phyloP scores from a whole-genome alignment of 2,113 vertebrate species.

The Labeo rohita region DNA sequence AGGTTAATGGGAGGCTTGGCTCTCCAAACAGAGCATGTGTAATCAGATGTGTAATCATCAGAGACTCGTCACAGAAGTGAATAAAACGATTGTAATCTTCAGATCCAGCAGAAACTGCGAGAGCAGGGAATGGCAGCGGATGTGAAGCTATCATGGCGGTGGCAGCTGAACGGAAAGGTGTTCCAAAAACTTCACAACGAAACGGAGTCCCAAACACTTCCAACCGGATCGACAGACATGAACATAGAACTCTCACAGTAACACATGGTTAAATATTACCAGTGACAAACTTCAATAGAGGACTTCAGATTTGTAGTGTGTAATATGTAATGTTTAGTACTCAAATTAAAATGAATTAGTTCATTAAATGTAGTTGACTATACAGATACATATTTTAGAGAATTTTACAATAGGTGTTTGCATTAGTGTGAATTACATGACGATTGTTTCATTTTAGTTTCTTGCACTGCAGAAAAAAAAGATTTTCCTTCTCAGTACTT shows the following conservation, averaged over 20 bases:
- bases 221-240: too few species aligned
- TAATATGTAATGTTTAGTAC: not conserved
- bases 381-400: not conserved
- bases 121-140: not conserved
- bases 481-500: too few species aligned
- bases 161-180: not conserved
- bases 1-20: too few species aligned
- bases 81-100: not conserved
- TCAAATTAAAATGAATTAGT: too few species aligned
- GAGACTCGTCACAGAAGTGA: not conserved
- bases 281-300: not conserved
- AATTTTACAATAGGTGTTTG: too few species aligned
- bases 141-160: not conserved
- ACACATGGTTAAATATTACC: not conserved
- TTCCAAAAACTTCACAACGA: not conserved
- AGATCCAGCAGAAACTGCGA: slow-evolving; percentile 27
- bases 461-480: too few species aligned
- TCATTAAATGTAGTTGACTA: not conserved
- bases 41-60: not conserved
- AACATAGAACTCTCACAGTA: not conserved
- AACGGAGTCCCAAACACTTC: not conserved
- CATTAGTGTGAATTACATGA: too few species aligned
- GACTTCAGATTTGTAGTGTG: not conserved
- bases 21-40: too few species aligned
- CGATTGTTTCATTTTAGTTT: too few species aligned